These are phyloP conservation scores for Laupala kohalensis DNA, from an alignment of 1,140 invertebrate species.

Conservation along the genomic window DNA sequence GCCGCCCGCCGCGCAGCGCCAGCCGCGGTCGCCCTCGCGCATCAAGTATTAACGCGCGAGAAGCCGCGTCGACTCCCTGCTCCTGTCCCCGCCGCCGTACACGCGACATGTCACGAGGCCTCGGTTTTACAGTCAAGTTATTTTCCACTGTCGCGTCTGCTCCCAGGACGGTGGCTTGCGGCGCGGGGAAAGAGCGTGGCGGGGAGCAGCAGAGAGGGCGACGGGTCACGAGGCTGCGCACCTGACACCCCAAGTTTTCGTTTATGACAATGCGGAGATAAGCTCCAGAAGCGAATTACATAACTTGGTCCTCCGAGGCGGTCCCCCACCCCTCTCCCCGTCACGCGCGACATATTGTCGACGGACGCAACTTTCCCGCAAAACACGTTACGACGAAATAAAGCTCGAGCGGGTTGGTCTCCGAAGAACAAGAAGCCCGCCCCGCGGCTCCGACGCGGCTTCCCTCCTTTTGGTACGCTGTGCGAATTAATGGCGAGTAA, in stretches of 20 bases:
- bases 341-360: too few relatives aligned
- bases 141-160: constrained; percentile 8
- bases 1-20: too few relatives aligned
- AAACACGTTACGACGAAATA: too few relatives aligned
- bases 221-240: neutral
- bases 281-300: neutral
- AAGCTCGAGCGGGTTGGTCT: too few relatives aligned
- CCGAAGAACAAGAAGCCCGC: too few relatives aligned
- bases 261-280: constrained; percentile 2
- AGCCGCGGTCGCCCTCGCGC: neutral
- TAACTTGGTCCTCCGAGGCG: too few relatives aligned
- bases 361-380: too few relatives aligned
- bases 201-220: neutral
- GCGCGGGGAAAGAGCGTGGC: neutral
- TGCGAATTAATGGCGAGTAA: too few relatives aligned
- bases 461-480: too few relatives aligned
- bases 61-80: neutral
- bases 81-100: neutral
- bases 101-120: neutral
- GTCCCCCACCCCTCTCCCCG: too few relatives aligned
- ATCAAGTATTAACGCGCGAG: constrained; percentile 4
- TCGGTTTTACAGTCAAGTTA: constrained; percentile 6
- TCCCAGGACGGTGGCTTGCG: too few relatives aligned
- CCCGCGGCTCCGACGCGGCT: too few relatives aligned
- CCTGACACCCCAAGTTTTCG: neutral